Conservation (phyloP, 1,140 invertebrate genomes). For the Hyphantria cunea region DNA sequence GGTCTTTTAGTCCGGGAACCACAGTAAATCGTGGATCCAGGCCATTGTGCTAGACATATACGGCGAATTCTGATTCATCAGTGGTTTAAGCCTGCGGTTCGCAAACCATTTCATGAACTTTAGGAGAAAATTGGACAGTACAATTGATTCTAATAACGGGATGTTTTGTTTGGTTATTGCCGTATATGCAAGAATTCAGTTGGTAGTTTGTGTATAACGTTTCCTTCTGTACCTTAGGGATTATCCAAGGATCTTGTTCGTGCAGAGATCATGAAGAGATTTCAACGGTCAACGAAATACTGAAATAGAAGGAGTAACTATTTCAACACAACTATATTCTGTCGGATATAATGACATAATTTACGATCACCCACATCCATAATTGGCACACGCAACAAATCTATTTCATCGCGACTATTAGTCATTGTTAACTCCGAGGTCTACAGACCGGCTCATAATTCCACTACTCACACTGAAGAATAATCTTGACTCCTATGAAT, state of each 20-base stretch:
- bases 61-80: constrained; percentile 47
- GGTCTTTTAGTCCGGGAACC: constrained; percentile 49
- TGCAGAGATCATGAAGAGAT: constrained; percentile 3
- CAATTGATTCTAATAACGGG: constrained; percentile 50
- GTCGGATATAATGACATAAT: constrained; percentile 27
- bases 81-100: constrained; percentile 46
- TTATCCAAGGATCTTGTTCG: no score
- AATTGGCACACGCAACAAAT: constrained; percentile 32
- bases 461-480: constrained; percentile 10
- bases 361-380: constrained; percentile 32
- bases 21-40: constrained; percentile 46
- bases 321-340: constrained; percentile 23
- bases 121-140: constrained; percentile 51
- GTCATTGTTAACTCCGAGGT: constrained; percentile 23
- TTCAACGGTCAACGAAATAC: constrained; percentile 1
- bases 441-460: constrained; percentile 20
- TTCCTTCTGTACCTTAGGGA: constrained; percentile 2
- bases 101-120: constrained; percentile 39
- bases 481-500: constrained; percentile 14
- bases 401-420: constrained; percentile 28
- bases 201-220: constrained; percentile 22
- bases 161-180: constrained; percentile 31
- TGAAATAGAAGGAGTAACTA: constrained; percentile 6
- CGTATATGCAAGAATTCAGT: constrained; percentile 1
- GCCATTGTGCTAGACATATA: constrained; percentile 55